These are phyloP conservation scores for Drosophila kokeensis DNA, from an alignment of 2,888 invertebrate species.

Conservation along the genomic window DNA sequence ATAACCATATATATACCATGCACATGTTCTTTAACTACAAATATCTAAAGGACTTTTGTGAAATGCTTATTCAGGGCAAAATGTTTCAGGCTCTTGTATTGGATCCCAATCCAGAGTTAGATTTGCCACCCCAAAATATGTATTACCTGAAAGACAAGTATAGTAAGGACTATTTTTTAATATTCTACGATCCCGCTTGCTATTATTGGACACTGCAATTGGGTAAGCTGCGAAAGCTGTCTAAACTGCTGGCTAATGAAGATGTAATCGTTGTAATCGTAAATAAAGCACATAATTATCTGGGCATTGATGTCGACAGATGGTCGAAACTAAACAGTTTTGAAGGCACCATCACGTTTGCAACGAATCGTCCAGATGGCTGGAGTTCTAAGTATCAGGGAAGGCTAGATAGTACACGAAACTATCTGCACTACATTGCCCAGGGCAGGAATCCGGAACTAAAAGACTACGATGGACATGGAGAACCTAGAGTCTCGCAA, in stretches of 20 bases:
- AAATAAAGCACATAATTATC: conserved; percentile 1
- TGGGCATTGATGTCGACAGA: conserved; percentile 3
- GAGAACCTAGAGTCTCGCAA: conserved; percentile 20
- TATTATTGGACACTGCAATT: conserved; percentile 49
- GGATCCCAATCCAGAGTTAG: not conserved
- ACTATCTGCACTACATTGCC: not conserved
- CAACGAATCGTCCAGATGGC: conserved; percentile 4
- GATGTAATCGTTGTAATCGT: conserved; percentile 1
- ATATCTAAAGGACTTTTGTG: conserved; percentile 53
- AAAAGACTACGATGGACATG: conserved; percentile 19
- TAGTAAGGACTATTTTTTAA: conserved; percentile 33
- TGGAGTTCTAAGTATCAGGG: conserved; percentile 11
- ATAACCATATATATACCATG: conserved; percentile 42
- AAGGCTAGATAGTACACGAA: not conserved
- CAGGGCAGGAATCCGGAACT: conserved; percentile 35
- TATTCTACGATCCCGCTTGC: conserved; percentile 51
- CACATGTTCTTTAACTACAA: conserved; percentile 51
- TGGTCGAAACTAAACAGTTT: conserved; percentile 20
- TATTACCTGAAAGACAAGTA: conserved; percentile 21
- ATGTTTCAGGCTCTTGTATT: conserved; percentile 44
- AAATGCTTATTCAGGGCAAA: conserved; percentile 32
- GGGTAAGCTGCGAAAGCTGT: conserved; percentile 22
- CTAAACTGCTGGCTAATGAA: conserved; percentile 6
- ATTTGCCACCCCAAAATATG: conserved; percentile 36
- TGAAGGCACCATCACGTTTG: conserved; percentile 16